Percentiles rank a stretch among this genome's conserved stretches.
These are phyloP conservation scores for Xiphophorus hellerii DNA, from an alignment of 2,113 vertebrate species.

Conservation along the genomic window DNA sequence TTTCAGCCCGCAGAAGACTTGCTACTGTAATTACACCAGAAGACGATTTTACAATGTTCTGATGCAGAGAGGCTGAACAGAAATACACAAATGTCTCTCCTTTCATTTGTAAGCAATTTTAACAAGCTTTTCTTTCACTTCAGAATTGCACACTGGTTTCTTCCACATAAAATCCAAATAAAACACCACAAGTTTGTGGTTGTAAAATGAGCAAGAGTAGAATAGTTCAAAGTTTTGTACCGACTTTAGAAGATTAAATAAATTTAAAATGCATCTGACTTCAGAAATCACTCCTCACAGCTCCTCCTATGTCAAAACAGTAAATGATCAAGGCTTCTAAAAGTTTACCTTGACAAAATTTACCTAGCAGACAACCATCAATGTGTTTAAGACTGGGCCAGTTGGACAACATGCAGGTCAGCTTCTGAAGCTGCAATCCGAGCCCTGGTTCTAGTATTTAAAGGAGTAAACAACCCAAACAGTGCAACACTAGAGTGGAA, in stretches of 20 bases:
- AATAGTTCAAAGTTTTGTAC: neutral
- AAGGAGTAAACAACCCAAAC: neutral
- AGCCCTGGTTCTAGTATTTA: conserved; percentile 2
- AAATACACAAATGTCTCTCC: neutral
- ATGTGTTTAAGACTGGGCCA: conserved; percentile 13
- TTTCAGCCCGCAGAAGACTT: neutral
- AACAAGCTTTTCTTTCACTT: no score
- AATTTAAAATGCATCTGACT: conserved; percentile 54
- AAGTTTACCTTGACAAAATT: conserved; percentile 33
- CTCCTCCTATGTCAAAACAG: conserved; percentile 67
- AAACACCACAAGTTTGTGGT: neutral
- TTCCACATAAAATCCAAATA: neutral
- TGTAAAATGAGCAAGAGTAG: neutral
- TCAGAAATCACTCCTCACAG: conserved; percentile 51
- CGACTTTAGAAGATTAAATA: conserved; percentile 12
- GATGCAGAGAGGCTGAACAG: neutral
- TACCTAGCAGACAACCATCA: conserved; percentile 16
- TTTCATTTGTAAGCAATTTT: neutral
- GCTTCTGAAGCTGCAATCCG: neutral
- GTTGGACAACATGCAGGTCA: neutral
- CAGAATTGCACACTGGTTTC: neutral
- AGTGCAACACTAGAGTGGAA: neutral
- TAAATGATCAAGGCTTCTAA: conserved; percentile 64
- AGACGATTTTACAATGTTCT: neutral
- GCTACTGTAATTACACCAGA: neutral